Base-by-base conservation (phyloP, 2,113 vertebrate species). In the Pedetes capensis region DNA sequence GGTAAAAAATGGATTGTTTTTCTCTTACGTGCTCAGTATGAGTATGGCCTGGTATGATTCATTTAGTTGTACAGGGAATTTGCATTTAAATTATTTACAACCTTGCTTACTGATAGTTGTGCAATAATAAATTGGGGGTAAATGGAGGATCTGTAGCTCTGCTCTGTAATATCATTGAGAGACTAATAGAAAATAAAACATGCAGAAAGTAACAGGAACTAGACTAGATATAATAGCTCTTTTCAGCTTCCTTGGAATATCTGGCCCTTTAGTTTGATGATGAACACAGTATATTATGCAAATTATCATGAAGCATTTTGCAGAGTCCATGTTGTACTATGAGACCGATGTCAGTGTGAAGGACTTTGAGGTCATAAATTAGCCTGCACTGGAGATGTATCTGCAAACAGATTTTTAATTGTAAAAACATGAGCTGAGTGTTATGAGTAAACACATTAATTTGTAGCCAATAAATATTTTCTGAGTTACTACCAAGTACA, bases 181-280 rank as follows among this genome's bases (percentile, higher is more conserved):
- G 22, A 91, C 12, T n/a, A 85, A 75, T 71, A n/a, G 8, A 69
- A 25, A 88, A 44, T 20, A 86, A 74, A 75, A 29, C 6, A 37
- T 55, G 87, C 53, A 79, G 80, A 78, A 81, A 55, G 8, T 64
- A 49, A 17, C n/a, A 83, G 63, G 37, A 64, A 84, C 37, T 88
- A 55, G 37, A 89, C 12, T 80, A 88, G 47, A 49, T 69, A 88
- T 83, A 66, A 81, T 80, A 75, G 2, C 42, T 81, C 6, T 93
- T n/a, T 87, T 92, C 37, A 91, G 32, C 61, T 92, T 92, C 34
- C 13, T 94, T 76, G 59, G 27, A 94, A 89, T 34, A 86, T 94
- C 37, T 81, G 66, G 37, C 34, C n/a, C 89, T 91, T 88, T 69
- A 39, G 12, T 85, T 66, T 92, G 92, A 81, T 83, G 20, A 47